A percentile compares a stretch with the other conserved stretches of the same genome.
Evolutionary conservation across 2,797 vertebrate species (phyloP).

Genomic region (Emys orbicularis): DNA sequence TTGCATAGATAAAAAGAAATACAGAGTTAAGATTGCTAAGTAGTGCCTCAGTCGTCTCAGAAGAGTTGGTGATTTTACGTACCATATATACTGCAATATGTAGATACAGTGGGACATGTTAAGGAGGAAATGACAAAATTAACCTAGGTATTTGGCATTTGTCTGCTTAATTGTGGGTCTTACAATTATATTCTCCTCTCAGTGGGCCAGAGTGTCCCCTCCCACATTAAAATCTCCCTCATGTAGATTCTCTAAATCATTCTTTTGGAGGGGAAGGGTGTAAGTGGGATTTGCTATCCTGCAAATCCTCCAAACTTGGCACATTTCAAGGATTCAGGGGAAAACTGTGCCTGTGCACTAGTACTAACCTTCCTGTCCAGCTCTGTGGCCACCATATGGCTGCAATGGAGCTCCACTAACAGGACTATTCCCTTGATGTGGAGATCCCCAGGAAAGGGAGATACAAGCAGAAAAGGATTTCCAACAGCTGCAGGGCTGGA

Average conservation of each 20-base stretch:
- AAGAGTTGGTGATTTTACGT: not conserved
- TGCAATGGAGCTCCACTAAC: not conserved
- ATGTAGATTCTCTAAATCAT: not conserved
- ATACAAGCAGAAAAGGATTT: not conserved
- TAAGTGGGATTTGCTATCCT: not conserved
- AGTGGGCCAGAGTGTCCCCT: not conserved
- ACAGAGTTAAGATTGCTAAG: not conserved
- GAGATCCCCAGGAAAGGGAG: not conserved
- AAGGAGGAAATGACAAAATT: not conserved
- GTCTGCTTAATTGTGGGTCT: not conserved
- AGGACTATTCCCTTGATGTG: not conserved
- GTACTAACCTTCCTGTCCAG: accelerated
- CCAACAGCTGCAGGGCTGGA: accelerated
- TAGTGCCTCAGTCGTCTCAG: not conserved
- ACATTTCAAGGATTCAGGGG: not conserved
- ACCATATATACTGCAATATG: not conserved
- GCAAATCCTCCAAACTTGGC: not conserved
- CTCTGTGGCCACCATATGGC: not conserved
- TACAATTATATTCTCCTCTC: not conserved
- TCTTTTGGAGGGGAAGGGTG: not conserved
- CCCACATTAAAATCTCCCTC: not conserved
- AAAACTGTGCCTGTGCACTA: accelerated
- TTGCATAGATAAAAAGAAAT: not conserved
- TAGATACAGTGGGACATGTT: not conserved
- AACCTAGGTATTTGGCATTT: not conserved